Base-by-base conservation (phyloP, 2,888 invertebrate species). In the Ceriagrion tenellum region DNA sequence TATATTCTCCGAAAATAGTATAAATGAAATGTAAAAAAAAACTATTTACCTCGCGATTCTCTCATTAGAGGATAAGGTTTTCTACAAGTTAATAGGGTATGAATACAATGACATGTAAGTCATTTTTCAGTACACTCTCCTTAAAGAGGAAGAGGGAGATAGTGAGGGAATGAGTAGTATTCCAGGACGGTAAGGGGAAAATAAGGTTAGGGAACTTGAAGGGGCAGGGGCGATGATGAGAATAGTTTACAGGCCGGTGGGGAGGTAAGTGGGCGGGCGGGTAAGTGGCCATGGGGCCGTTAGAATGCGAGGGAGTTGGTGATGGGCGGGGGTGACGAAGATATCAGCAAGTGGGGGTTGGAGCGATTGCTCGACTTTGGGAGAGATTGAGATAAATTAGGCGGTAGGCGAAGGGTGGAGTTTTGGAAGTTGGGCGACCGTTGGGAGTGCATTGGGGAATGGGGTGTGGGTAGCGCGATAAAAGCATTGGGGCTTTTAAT, bases 401-500 rank as follows among this genome's bases (percentile, higher is more conserved):
- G 30, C 81, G 81, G 81, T 35, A 81, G 35, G 81, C 81, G 81
- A 81, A 26, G 81, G 81, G 30, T 35, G 81, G 81, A 81, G 81
- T 81, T 81, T 59, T 35, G 81, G 81, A 81, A 81, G 81, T 81
- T 81, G 26, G 81, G 81, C 30, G 81, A 12, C 30, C 35, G 26
- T 3, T 8, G 6, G 1, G 16, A 81, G 81, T 81, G 81, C 81
- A 35, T 16, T 47, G 81, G 35, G 81, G 81, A 35, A 35, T 13
- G 35, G 81, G 81, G 30, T n/a, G 69, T 30, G 35, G 13, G 81
- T 18, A 13, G 35, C n/a, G 81, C 30, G 81, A 81, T 35, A 81
- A 81, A 35, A 35, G 35, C 35, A 35, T 81, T 81, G 12, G 26
- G 30, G 81, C 10, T 35, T 81, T 81, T 35, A 81, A 35, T 30